phyloP scores from a whole-genome alignment of 92 coral and sea anemone species.

The Palythoa caribaeorum region DNA sequence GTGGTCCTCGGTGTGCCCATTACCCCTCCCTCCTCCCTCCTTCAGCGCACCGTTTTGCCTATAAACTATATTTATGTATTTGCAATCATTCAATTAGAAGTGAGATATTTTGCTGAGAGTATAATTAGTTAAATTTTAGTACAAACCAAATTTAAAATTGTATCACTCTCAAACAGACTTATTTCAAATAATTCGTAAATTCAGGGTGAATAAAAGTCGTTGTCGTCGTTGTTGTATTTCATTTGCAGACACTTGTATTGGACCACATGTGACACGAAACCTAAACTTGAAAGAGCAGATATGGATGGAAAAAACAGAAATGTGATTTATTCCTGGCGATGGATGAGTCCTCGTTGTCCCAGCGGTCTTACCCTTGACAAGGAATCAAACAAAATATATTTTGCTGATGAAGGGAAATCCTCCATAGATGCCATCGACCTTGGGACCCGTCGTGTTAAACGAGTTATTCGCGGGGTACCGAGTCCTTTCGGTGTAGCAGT shows the following conservation, averaged over 20 bases:
- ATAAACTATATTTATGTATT: too few species aligned
- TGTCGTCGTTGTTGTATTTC: too few species aligned
- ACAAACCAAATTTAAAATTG: too few species aligned
- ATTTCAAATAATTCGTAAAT: too few species aligned
- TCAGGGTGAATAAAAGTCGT: too few species aligned
- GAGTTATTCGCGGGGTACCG: not conserved
- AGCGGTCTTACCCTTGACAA: constrained; percentile 20
- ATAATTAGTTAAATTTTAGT: too few species aligned
- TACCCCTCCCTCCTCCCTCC: too few species aligned
- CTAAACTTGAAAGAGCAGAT: constrained; percentile 31
- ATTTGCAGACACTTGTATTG: constrained; percentile 34
- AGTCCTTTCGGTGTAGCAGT: constrained; percentile 11
- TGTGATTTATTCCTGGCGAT: not conserved
- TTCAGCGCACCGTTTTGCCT: too few species aligned
- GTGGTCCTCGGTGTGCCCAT: too few species aligned
- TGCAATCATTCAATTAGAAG: too few species aligned
- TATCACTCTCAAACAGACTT: not conserved
- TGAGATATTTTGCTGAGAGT: too few species aligned
- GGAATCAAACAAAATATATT: constrained; percentile 21
- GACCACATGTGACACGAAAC: not conserved
- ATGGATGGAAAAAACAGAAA: constrained; percentile 32
- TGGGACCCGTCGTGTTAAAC: not conserved
- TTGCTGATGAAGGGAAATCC: constrained; percentile 8
- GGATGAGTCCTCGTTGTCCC: constrained; percentile 12
- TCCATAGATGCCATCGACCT: constrained; percentile 18